Conservation (phyloP, 1,140 invertebrate genomes). For the Leptestheria dahalacensis region DNA sequence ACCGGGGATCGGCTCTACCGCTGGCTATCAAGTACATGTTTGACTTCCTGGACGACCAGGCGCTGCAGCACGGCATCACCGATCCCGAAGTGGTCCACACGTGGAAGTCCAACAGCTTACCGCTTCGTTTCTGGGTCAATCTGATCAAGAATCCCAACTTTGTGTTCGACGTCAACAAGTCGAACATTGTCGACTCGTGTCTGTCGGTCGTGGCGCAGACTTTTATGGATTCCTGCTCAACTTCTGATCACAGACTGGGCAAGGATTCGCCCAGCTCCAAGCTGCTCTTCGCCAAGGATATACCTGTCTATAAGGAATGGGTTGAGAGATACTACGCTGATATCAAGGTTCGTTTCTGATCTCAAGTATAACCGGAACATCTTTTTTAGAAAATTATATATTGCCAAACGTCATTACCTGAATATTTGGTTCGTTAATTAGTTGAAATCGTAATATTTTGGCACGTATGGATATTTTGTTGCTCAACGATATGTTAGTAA, state of each 20-base stretch:
- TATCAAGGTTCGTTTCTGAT: conserved; percentile 41
- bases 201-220: conserved; percentile 97
- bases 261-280: conserved; percentile 99
- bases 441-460: too few relatives aligned
- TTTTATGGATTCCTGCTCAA: conserved; percentile 99
- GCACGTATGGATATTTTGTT: too few relatives aligned
- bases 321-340: conserved; percentile 89
- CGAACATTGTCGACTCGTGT: conserved; percentile 97
- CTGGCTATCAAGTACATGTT: conserved; percentile 99
- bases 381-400: too few relatives aligned
- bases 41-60: conserved; percentile 98
- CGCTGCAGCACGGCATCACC: conserved; percentile 83
- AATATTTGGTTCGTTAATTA: too few relatives aligned
- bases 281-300: conserved; percentile 97
- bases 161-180: conserved; percentile 98
- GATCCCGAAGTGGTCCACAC: conserved; percentile 97
- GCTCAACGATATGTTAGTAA: too few relatives aligned
- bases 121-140: conserved; percentile 92
- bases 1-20: conserved; percentile 82
- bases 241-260: conserved; percentile 90
- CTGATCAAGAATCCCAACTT: conserved; percentile 99
- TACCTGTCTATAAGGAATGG: conserved; percentile 98
- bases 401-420: too few relatives aligned
- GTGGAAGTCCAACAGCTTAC: conserved; percentile 92
- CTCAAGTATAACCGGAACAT: too few relatives aligned